Evolutionary conservation across 2,888 invertebrate genomes (phyloP), one percentile per base, ranked within the genome.

Genomic region (Galerucella nymphaeae): DNA sequence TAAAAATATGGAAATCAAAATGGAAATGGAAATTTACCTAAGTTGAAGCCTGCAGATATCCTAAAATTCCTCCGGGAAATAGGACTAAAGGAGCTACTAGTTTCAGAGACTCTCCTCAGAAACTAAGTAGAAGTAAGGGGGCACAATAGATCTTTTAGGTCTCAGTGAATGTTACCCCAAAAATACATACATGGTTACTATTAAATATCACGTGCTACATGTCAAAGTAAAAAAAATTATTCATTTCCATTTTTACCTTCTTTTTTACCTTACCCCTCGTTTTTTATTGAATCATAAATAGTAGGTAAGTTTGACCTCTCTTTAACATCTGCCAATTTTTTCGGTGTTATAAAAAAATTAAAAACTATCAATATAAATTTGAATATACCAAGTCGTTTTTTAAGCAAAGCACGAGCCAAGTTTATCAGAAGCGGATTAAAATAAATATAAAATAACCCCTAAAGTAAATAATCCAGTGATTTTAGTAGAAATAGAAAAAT

Each of bases 361-460:
- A 57, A 61, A 48, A 53, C 53, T 38, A 30, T 58, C 50, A 48
- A 62, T 72, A 67, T 59, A 41, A 75, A 71, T 75, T 67, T 70
- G 48, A 74, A 68, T 74, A 71, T 71, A 58, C 55, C 45, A 53
- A 30, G 64, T 42, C 11, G 55, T 48, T 66, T 71, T 66, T 73
- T 71, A 70, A 64, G 41, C 53, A 18, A 53, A 48, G 71, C 75
- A 75, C 72, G 69, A 69, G 68, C 48, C 69, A 65, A 57, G 50
- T 64, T 68, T 53, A 23, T 14, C 66, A 66, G 66, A 9, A 20
- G 13, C 23, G 58, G 23, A 4, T 45, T 11, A 14, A 45, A 16
- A 45, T n/a, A 20, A 63, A n/a, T 59, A 48, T 3, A n/a, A 14
- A 14, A 48, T n/a, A n/a, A n/a, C 1, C n/a, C 14, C 5, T 5